Conservation (phyloP, 2,888 invertebrate species). For the Cerceris rybyensis region DNA sequence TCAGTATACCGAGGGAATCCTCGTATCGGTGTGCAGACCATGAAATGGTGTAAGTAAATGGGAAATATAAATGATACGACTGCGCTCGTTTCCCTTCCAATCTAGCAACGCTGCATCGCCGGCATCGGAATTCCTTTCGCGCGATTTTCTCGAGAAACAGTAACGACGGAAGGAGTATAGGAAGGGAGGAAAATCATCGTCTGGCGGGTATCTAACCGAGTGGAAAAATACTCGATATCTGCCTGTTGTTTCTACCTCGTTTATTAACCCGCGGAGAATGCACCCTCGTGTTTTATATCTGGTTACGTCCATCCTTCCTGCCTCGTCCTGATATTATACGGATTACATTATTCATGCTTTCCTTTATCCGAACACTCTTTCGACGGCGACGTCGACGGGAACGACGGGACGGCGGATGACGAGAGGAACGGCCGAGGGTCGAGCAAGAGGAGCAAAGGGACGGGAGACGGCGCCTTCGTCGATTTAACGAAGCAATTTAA, state of each 20-base stretch:
- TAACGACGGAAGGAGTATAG: not conserved
- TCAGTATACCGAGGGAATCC: not conserved
- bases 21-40: too few relatives aligned
- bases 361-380: constrained; percentile 57
- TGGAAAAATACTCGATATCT: constrained; percentile 50
- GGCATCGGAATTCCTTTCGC: not conserved
- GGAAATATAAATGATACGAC: not conserved
- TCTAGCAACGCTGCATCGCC: not conserved
- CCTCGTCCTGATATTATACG: constrained; percentile 56
- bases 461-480: constrained; percentile 57
- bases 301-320: constrained; percentile 48
- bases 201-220: constrained; percentile 27
- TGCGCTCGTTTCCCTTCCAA: not conserved
- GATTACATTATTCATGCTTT: constrained; percentile 68
- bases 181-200: constrained; percentile 27
- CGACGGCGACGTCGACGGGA: constrained; percentile 25
- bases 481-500: constrained; percentile 72
- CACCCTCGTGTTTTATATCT: constrained; percentile 54
- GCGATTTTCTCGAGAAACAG: constrained; percentile 17
- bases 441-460: constrained; percentile 22
- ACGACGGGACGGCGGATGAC: constrained; percentile 25
- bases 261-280: constrained; percentile 46
- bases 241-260: constrained; percentile 38
- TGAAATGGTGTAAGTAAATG: not conserved
- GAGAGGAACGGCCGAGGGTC: constrained; percentile 23